Conservation (phyloP, 2,113 vertebrate genomes). For the Gorsachius goisagi region DNA sequence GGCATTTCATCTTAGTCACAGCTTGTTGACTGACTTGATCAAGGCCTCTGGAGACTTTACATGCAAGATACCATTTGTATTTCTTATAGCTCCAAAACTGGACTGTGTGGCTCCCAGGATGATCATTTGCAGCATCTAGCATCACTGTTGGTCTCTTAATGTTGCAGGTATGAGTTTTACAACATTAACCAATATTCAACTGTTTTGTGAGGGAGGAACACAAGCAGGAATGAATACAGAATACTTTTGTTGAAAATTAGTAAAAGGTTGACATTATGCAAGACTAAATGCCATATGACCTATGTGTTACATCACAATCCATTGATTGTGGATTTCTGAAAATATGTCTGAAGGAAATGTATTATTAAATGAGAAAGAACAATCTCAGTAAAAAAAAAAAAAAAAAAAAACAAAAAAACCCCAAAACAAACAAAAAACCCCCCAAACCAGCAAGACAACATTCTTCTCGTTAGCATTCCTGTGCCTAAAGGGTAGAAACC, state of each 20-base stretch:
- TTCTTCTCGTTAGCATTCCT: not conserved
- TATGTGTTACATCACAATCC: not conserved
- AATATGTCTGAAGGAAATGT: not conserved
- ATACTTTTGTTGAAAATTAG: not conserved
- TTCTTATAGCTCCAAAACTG: not conserved
- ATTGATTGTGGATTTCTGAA: not conserved
- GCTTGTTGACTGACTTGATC: conserved; percentile 1
- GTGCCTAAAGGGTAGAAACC: not conserved
- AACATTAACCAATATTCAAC: not conserved
- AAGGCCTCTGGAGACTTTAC: not conserved
- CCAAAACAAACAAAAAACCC: not conserved
- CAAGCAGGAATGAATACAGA: not conserved
- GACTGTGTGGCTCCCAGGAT: not conserved
- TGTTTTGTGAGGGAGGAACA: not conserved
- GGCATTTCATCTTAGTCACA: conserved; percentile 18
- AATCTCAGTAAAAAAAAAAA: not conserved
- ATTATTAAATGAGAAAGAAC: not conserved
- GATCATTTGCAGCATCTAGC: not conserved
- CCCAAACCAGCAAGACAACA: not conserved
- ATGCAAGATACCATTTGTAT: not conserved
- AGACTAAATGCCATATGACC: not conserved
- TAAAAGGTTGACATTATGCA: not conserved
- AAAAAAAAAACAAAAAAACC: not conserved
- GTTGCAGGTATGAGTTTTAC: not conserved
- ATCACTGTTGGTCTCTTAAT: not conserved